Evolutionary conservation across 1,140 invertebrate species (phyloP).

Genomic region (Tribolium castaneum): DNA sequence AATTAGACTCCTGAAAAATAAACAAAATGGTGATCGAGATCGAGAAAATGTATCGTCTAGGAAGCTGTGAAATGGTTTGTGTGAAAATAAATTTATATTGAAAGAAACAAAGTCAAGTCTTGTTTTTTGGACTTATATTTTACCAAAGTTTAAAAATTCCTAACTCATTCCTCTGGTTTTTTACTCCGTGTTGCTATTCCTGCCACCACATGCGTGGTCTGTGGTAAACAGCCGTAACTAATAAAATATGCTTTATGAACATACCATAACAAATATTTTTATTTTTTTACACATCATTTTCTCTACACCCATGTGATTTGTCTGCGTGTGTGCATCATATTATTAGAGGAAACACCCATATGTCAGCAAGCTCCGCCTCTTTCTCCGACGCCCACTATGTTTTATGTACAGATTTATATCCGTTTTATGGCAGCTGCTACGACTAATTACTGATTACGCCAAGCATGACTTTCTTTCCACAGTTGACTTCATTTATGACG

Average conservation of each 20-base stretch:
- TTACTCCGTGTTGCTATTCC: background rate
- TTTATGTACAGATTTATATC: slow-evolving; percentile 41
- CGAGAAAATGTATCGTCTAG: too few relatives aligned
- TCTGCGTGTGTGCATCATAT: slow-evolving; percentile 29
- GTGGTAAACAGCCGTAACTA: slow-evolving; percentile 23
- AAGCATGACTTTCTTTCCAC: slow-evolving; percentile 24
- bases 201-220: slow-evolving; percentile 2
- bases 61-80: too few relatives aligned
- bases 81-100: too few relatives aligned
- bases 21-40: too few relatives aligned
- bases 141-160: too few relatives aligned
- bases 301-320: slow-evolving; percentile 22
- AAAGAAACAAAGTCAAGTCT: too few relatives aligned
- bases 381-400: slow-evolving; percentile 34
- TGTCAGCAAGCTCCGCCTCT: slow-evolving; percentile 36
- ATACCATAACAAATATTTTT: background rate
- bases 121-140: too few relatives aligned
- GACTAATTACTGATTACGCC: slow-evolving; percentile 38
- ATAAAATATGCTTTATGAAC: slow-evolving; percentile 22
- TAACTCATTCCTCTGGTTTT: background rate
- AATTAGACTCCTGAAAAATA: background rate
- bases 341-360: slow-evolving; percentile 42
- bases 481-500: slow-evolving; percentile 19
- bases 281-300: slow-evolving; percentile 9
- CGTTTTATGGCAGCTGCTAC: slow-evolving; percentile 32